Evolutionary conservation across 2,797 vertebrate species (phyloP).

Genomic region (Myripristis jacobus): DNA sequence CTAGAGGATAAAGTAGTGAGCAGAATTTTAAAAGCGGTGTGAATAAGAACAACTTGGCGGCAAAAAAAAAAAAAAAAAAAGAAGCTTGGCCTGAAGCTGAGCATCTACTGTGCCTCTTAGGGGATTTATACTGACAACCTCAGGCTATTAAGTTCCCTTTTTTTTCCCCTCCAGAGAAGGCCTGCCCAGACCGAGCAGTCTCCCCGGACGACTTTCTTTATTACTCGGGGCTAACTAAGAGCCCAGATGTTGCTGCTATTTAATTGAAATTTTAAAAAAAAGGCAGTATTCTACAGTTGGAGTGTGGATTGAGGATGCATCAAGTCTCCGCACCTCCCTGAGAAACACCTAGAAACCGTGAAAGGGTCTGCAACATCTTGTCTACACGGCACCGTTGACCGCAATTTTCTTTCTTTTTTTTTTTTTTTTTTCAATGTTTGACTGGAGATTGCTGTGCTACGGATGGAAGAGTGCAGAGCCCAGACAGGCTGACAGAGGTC

Average conservation of each 20-base stretch:
- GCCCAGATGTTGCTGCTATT: constrained; percentile 55
- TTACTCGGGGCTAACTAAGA: constrained; percentile 36
- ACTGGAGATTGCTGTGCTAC: background rate
- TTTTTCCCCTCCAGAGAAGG: constrained; percentile 27
- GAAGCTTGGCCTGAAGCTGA: constrained; percentile 22
- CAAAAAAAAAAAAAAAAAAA: constrained; percentile 38
- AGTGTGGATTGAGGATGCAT: constrained; percentile 15
- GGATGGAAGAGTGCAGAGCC: constrained; percentile 34
- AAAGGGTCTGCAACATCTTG: background rate
- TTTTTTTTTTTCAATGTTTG: background rate
- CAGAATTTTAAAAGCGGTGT: constrained; percentile 57
- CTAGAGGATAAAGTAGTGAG: constrained; percentile 39
- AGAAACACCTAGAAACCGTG: background rate
- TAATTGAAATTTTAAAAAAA: constrained; percentile 23
- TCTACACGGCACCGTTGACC: background rate
- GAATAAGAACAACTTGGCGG: constrained; percentile 35
- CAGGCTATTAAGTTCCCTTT: constrained; percentile 57
- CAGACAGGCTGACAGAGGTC: constrained; percentile 62
- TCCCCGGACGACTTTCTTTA: constrained; percentile 57
- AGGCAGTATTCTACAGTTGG: background rate
- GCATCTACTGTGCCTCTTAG: constrained; percentile 32
- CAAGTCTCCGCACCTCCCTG: background rate
- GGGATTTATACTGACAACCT: constrained; percentile 66
- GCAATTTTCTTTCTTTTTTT: background rate
- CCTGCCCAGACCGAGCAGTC: constrained; percentile 43